Evolutionary conservation across 2,888 invertebrate genomes (phyloP).

Genomic region (Phalera bucephala): DNA sequence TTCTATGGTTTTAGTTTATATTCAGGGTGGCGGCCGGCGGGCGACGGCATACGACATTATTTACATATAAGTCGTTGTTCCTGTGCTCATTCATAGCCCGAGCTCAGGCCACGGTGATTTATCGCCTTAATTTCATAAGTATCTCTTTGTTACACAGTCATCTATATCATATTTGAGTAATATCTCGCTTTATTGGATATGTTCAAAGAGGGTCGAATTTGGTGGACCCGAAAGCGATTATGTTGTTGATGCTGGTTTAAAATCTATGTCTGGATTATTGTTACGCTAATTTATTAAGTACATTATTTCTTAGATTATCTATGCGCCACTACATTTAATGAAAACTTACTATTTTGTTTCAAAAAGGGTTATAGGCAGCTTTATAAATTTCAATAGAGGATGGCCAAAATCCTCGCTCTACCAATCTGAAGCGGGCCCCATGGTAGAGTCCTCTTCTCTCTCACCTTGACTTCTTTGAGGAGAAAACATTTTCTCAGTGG

Average conservation of each 20-base stretch:
- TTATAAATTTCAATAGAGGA: no score
- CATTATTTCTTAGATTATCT: no score
- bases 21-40: constrained; percentile 54
- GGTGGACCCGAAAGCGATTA: constrained; percentile 43
- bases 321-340: no score
- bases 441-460: no score
- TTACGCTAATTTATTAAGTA: no score
- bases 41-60: constrained; percentile 68
- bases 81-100: constrained; percentile 69
- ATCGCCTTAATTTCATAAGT: constrained; percentile 82
- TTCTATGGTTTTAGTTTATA: no score
- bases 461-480: no score
- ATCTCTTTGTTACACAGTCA: constrained; percentile 75
- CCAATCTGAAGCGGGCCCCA: no score
- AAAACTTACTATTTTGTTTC: no score
- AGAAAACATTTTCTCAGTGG: no score
- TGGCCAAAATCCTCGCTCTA: no score
- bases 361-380: no score
- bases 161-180: constrained; percentile 70
- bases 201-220: constrained; percentile 48
- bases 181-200: constrained; percentile 61
- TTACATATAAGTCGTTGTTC: constrained; percentile 79
- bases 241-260: constrained; percentile 16
- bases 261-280: background rate
- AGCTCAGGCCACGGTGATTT: constrained; percentile 68